Evolutionary conservation across 1,140 invertebrate species (phyloP), one percentile per base, ranked within the genome.

Genomic region (Diplogasteroides magnus): DNA sequence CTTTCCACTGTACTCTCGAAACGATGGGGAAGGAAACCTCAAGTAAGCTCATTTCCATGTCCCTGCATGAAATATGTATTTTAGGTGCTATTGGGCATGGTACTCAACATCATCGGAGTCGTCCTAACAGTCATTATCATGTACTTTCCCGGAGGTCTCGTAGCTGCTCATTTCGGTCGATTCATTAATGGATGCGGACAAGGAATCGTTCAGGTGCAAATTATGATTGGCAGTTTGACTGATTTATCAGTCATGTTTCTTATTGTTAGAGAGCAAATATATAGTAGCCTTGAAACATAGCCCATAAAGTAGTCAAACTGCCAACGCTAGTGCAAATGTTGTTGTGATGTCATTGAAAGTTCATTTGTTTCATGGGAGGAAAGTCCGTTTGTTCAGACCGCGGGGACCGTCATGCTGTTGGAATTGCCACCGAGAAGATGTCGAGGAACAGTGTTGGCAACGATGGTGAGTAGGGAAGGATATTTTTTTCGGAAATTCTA

Each of bases 161-260:
- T 32, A 61, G 67, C 59, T 25, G 67, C 67, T 15, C 60, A 37
- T 23, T 26, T 68, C n/a, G 69, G 69, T 3, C 29, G 69, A 62
- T 66, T 71, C n/a, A 48, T 71, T 1, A 71, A 71, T 66, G 69
- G 69, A 48, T 37, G 64, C 29, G 69, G 69, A 6, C 69, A 71
- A 15, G 69, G 69, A 58, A 71, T 71, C 26, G 69, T 66, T 15
- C 69, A 69, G 56, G 37, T 48, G 37, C 6, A n/a, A n/a, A n/a
- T n/a, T n/a, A n/a, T n/a, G n/a, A n/a, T n/a, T n/a, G n/a, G n/a
- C n/a, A n/a, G n/a, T n/a, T n/a, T n/a, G n/a, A n/a, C n/a, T n/a
- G n/a, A n/a, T n/a, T n/a, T n/a, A n/a, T n/a, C n/a, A n/a, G n/a
- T n/a, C n/a, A n/a, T n/a, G n/a, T n/a, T n/a, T n/a, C n/a, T n/a